Evolutionary conservation across 2,113 vertebrate species (phyloP).

Genomic region (Serilophus lunatus): DNA sequence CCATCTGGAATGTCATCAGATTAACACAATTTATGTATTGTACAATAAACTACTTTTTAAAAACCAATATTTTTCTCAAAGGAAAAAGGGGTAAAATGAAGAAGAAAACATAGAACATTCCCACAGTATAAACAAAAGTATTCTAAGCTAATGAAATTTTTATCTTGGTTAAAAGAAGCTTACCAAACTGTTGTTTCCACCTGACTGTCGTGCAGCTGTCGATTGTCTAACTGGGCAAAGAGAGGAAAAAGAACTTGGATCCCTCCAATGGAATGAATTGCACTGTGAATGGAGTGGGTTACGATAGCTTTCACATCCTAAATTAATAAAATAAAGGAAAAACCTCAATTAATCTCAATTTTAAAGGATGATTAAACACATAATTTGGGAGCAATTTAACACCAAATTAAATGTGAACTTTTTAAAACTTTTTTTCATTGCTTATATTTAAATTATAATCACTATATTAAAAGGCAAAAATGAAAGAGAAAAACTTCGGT

Average conservation of each 20-base stretch:
- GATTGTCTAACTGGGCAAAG: conserved; percentile 92
- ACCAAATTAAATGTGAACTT: neutral
- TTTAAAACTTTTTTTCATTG: neutral
- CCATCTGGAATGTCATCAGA: neutral
- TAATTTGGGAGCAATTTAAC: neutral
- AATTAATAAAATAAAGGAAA: conserved; percentile 11
- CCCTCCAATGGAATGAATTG: conserved; percentile 95
- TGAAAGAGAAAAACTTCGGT: neutral
- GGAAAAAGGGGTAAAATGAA: neutral
- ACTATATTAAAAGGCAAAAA: neutral
- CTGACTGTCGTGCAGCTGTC: conserved; percentile 86
- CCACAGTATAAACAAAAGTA: fast-evolving
- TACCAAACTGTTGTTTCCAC: conserved; percentile 92
- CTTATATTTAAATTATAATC: neutral
- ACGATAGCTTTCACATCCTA: conserved; percentile 97
- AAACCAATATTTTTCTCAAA: neutral
- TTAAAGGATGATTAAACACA: neutral
- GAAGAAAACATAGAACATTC: neutral
- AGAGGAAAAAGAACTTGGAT: conserved; percentile 97
- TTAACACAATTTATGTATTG: neutral
- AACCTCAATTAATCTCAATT: neutral
- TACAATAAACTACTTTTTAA: neutral
- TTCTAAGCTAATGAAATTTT: neutral
- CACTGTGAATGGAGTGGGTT: conserved; percentile 95
- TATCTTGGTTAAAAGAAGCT: conserved; percentile 35